Evolutionary conservation across 2,797 vertebrate species (phyloP).

Genomic region (Notamacropus eugenii): DNA sequence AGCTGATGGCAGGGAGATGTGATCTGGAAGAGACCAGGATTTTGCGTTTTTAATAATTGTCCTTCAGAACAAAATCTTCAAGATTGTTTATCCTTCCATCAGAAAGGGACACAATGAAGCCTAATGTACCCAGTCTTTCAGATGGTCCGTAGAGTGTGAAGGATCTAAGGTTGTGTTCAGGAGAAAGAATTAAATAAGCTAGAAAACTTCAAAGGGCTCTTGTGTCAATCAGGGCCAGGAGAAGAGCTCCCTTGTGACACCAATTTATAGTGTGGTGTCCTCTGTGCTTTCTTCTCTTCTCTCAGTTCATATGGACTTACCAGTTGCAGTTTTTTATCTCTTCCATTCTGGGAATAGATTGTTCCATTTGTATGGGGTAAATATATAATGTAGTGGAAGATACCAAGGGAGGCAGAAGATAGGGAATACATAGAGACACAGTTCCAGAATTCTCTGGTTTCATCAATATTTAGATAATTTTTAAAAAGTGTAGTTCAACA

Average conservation of each 20-base stretch:
- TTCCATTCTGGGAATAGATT: conserved; percentile 15
- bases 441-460: not conserved
- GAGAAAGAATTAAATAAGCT: not conserved
- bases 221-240: not conserved
- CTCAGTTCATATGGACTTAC: not conserved
- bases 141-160: not conserved
- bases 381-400: not conserved
- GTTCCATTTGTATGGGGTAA: conserved; percentile 26
- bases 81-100: conserved; percentile 50
- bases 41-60: conserved; percentile 68
- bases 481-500: not conserved
- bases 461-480: not conserved
- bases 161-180: not conserved
- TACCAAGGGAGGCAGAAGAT: not conserved
- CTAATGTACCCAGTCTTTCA: not conserved
- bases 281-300: not conserved
- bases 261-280: not conserved
- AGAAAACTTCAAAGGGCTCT: not conserved
- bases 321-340: conserved; percentile 28
- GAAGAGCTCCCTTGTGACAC: not conserved
- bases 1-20: conserved; percentile 29
- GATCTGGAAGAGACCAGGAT: conserved; percentile 28
- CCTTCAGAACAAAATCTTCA: not conserved
- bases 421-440: not conserved
- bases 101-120: conserved; percentile 42